Conservation (phyloP, 2,797 vertebrate species). For the Pogonophryne albipinna region DNA sequence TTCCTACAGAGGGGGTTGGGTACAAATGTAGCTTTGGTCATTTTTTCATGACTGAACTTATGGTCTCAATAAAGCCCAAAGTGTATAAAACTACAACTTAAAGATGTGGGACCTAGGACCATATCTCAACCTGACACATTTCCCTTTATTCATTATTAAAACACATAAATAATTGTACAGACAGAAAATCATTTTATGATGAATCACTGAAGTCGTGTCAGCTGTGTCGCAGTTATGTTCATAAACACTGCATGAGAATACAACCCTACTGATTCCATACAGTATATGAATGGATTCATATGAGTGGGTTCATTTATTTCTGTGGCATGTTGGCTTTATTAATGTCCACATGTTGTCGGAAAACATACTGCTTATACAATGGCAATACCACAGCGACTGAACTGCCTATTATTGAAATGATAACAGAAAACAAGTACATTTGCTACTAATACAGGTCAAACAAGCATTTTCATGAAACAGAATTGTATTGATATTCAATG, state of each 20-base stretch:
- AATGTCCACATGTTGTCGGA: constrained; percentile 15
- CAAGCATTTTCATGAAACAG: neutral
- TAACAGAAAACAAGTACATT: neutral
- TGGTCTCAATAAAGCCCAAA: constrained; percentile 46
- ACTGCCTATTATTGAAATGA: neutral
- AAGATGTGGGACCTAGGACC: constrained; percentile 44
- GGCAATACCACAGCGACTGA: neutral
- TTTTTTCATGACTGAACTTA: constrained; percentile 13
- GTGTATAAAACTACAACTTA: constrained; percentile 49
- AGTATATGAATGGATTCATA: constrained; percentile 36
- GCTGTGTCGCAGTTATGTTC: constrained; percentile 45
- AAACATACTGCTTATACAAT: neutral
- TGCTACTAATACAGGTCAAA: neutral
- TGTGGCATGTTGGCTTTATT: constrained; percentile 45
- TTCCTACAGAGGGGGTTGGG: constrained; percentile 8
- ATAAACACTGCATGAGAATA: constrained; percentile 44
- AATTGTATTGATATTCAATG: too few relatives aligned
- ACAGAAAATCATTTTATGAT: constrained; percentile 72
- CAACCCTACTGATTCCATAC: constrained; percentile 33
- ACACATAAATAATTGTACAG: constrained; percentile 74
- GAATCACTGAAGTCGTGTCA: constrained; percentile 68
- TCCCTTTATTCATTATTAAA: constrained; percentile 79
- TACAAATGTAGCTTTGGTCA: constrained; percentile 22
- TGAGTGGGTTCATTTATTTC: constrained; percentile 50
- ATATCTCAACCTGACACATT: constrained; percentile 62